Conservation (phyloP, 2,113 vertebrate genomes). For the Scortum barcoo region DNA sequence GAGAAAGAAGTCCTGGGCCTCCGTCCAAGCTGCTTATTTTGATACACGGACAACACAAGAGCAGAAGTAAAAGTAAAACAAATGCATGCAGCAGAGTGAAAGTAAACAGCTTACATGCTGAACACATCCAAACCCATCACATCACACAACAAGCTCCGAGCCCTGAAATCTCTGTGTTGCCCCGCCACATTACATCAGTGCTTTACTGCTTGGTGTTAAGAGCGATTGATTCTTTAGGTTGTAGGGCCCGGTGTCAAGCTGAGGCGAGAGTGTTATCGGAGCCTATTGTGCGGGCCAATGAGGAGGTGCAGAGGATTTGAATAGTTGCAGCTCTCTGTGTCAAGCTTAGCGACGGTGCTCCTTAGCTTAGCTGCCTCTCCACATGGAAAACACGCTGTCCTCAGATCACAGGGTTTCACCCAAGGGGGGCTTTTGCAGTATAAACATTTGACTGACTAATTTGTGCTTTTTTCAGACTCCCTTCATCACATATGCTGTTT, state of each 20-base stretch:
- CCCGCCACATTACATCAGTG: conserved; percentile 15
- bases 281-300: neutral
- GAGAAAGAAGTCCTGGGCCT: conserved; percentile 31
- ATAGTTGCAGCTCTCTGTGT: conserved; percentile 42
- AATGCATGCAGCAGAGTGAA: conserved; percentile 3
- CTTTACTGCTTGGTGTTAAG: neutral
- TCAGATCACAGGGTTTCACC: conserved; percentile 35
- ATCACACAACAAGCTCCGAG: neutral
- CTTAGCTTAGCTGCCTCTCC: conserved; percentile 26
- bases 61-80: conserved; percentile 13
- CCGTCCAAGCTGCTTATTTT: conserved; percentile 38
- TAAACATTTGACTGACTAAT: conserved; percentile 70
- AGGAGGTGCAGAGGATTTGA: conserved; percentile 22
- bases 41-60: conserved; percentile 28
- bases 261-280: neutral
- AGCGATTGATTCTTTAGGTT: conserved; percentile 29
- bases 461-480: conserved; percentile 33
- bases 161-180: conserved; percentile 6
- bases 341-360: conserved; percentile 20
- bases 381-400: conserved; percentile 21
- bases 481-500: conserved; percentile 50
- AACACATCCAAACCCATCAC: neutral
- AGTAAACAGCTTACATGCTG: neutral
- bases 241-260: neutral
- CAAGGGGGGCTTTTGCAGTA: conserved; percentile 14